Evolutionary conservation across 2,113 vertebrate genomes (phyloP), one percentile per base, ranked within the genome.

Genomic region (Hemichromis elongatus): DNA sequence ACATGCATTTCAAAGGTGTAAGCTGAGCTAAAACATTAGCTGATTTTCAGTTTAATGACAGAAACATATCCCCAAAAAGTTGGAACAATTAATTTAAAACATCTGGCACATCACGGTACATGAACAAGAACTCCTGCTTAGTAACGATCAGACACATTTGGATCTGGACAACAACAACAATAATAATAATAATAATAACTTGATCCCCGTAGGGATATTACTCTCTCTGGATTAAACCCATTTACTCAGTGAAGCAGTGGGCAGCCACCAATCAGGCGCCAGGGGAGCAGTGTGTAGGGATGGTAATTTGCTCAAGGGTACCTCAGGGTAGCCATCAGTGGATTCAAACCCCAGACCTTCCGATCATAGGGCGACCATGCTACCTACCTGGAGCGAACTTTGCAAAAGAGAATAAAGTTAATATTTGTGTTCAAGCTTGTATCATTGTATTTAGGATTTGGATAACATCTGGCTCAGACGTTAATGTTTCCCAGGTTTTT

Each of bases 1-100:
- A 1, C 4, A 68, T 0, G 0, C 4, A 68, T 0, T 0, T 42
- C 35, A 24, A 5, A 63, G 9, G 5, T 63, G 37, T 63, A 63
- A 63, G 59, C 59, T 13, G 33, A 63, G 33, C n/a, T n/a, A 13
- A 63, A 63, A 63, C 21, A 37, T 63, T 63, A 21, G 59, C 19
- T 37, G 19, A 21, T 63, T 63, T 63, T 37, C 33, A 63, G 37
- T 63, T 63, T 21, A 33, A 37, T 37, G 59, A 21, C 59, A 21
- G 10, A 63, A 63, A 13, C 10, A 6, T 8, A 11, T 63, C 59
- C 19, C 33, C 33, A 63, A 37, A 37, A 8, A 63, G 59, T 63
- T 37, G n/a, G 2, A 33, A 13, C 10, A 13, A 37, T 19, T 10
- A 63, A 1, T 63, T 13, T 21, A 13, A 13, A 37, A 63, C 10